Evolutionary conservation across 2,888 invertebrate genomes (phyloP).

Genomic region (Hirtodrosophila alboralis): DNA sequence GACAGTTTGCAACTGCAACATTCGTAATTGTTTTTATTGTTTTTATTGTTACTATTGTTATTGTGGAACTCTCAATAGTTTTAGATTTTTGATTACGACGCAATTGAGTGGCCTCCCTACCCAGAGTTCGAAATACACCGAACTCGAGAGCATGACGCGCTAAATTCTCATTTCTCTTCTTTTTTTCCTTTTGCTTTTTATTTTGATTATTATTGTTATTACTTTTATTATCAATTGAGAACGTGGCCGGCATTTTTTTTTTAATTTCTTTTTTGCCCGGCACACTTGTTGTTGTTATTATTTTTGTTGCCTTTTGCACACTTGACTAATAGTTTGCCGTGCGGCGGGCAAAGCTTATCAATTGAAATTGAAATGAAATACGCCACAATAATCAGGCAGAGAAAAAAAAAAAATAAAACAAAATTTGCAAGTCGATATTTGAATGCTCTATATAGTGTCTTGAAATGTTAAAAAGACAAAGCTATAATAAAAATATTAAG

Average conservation of each 20-base stretch:
- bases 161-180: slow-evolving; percentile 30
- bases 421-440: slow-evolving; percentile 9
- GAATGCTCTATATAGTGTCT: slow-evolving; percentile 46
- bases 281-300: slow-evolving; percentile 37
- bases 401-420: not conserved
- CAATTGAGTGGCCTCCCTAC: slow-evolving; percentile 52
- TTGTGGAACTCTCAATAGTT: slow-evolving; percentile 27
- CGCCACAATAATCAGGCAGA: slow-evolving; percentile 43
- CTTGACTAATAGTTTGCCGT: slow-evolving; percentile 68
- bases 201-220: slow-evolving; percentile 71
- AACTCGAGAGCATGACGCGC: slow-evolving; percentile 42
- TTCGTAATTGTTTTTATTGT: no score
- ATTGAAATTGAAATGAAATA: slow-evolving; percentile 68
- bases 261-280: slow-evolving; percentile 22
- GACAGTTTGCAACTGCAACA: no score
- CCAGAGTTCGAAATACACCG: not conserved
- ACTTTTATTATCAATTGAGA: slow-evolving; percentile 81
- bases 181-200: slow-evolving; percentile 31
- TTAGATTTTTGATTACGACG: slow-evolving; percentile 63
- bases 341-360: slow-evolving; percentile 65
- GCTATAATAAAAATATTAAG: no score
- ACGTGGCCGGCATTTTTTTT: slow-evolving; percentile 78
- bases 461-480: not conserved
- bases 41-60: slow-evolving; percentile 17
- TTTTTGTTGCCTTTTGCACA: slow-evolving; percentile 71